Percentiles rank a stretch among this genome's conserved stretches.
Conservation (phyloP, 2,113 vertebrate genomes). For the Axis porcinus region DNA sequence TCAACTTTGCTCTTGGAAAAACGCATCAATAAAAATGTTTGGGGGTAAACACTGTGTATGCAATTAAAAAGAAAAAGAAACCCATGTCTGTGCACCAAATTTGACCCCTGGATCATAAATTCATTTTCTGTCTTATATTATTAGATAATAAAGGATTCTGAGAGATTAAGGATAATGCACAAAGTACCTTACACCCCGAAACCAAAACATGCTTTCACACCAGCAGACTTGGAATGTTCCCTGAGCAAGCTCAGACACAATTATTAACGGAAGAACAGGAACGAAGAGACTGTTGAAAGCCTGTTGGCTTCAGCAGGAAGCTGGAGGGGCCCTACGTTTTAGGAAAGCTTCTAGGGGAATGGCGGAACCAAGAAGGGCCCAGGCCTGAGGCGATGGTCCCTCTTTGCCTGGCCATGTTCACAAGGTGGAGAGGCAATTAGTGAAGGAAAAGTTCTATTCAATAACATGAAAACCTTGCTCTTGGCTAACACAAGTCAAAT, state of each 20-base stretch:
- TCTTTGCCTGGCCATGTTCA: neutral
- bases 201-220: neutral
- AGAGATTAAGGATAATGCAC: neutral
- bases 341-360: neutral
- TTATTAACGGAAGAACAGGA: neutral
- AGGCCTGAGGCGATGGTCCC: neutral
- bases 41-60: neutral
- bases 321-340: neutral
- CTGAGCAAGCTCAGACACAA: slow-evolving; percentile 41
- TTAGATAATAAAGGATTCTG: neutral
- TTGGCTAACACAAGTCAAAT: neutral
- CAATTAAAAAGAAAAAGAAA: slow-evolving; percentile 25
- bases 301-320: neutral
- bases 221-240: slow-evolving; percentile 3
- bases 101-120: neutral
- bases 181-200: neutral
- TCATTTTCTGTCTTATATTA: neutral
- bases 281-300: slow-evolving; percentile 39
- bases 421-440: slow-evolving; percentile 8
- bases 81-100: neutral
- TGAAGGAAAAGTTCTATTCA: neutral
- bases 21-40: neutral
- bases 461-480: neutral
- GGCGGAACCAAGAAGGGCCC: neutral
- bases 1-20: neutral